Evolutionary conservation across 2,888 invertebrate genomes (phyloP), one percentile per base, ranked within the genome.

Genomic region (Apamea monoglypha): DNA sequence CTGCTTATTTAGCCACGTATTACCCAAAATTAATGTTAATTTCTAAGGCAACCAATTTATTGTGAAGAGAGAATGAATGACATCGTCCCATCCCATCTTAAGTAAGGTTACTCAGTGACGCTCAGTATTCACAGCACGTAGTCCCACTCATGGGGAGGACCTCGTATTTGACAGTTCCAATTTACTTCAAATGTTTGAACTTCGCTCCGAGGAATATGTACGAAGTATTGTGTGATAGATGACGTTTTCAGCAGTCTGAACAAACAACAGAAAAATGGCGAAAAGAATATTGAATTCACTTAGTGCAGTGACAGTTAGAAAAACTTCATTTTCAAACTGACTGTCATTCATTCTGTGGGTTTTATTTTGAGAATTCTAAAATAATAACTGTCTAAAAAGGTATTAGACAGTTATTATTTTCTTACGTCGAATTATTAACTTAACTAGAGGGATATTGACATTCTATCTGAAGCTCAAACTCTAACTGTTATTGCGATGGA

Each of bases 151-250:
- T 68, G 77, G 67, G 47, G 56, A 10, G 78, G 53, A 47, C 74
- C 70, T 74, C 56, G 68, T 86, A 89, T 86, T 88, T 81, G 84
- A 83, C 89, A 79, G 84, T 59, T 59, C 79, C 84, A 89, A 89
- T 88, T 88, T 89, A 88, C 82, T 80, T 74, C n/a, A 74, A 82
- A 80, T 75, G 78, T 82, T 84, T 70, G 79, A 80, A 72, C 69
- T 64, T 53, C 32, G 71, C 80, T 75, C 74, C 32, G 29, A 67
- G 32, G 83, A 83, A 85, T 87, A 80, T 70, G 53, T 78, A 80
- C 80, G 76, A 79, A 82, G 82, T 36, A 36, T 25, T 71, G 40
- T 69, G 25, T 74, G 72, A 84, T 29, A 29, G 36, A 73, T 64
- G 32, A 40, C 7, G 7, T n/a, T 44, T 56, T 64, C n/a, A 76